Evolutionary conservation across 2,888 invertebrate genomes (phyloP), one percentile per base, ranked within the genome.

Genomic region (Drosophila kambysellisi): DNA sequence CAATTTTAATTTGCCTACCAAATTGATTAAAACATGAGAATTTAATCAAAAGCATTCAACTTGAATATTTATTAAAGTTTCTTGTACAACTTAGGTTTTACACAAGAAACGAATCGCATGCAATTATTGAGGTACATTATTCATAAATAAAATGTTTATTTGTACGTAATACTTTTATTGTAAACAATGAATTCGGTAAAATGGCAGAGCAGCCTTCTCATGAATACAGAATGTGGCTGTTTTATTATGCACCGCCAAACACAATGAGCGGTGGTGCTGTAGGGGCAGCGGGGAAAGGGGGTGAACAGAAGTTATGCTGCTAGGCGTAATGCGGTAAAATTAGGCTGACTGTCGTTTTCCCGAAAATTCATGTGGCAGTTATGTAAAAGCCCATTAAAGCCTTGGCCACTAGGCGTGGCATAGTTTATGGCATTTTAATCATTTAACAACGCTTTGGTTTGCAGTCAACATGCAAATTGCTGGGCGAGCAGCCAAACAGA

Each of bases 391-490:
- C 76, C 72, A 81, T 72, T 81, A 74, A 78, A 72, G 74, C 66
- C 71, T 59, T 33, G 67, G 73, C 41, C 69, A 71, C 64, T 65
- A 43, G 70, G 75, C 72, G 68, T 70, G 76, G 70, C 69, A 81
- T 83, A 87, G 85, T 89, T 85, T 89, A 86, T 87, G 82, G 89
- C 88, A 74, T 86, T 86, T 86, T 89, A 86, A 86, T 89, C 85
- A 86, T 89, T 89, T 86, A 83, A 85, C 76, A 78, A 76, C 74
- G 84, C 79, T 77, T 74, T 74, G 66, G 70, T 74, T 84, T 88
- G 82, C 89, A 85, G 85, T 87, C 85, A 89, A 79, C 89, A 86
- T 86, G 85, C 89, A 86, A 86, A 89, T 86, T 87, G 84, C 74
- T 76, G 80, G 76, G 79, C 78, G 53, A 70, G 67, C 63, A 64